phyloP scores from a whole-genome alignment of 2,113 vertebrate genomes.

The Stigmatopora nigra region DNA sequence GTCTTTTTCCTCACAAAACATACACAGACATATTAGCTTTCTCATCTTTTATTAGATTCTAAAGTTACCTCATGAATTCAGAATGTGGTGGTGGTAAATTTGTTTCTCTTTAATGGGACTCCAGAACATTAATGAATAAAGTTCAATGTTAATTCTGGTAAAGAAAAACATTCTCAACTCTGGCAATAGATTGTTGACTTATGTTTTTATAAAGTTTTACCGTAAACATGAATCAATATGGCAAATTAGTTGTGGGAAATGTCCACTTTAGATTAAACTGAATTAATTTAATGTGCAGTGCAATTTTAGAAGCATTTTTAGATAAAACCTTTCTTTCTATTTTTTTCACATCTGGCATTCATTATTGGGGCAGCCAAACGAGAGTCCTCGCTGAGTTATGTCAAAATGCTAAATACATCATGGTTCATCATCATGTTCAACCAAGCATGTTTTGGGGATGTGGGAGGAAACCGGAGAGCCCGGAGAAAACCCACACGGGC shows the following conservation, averaged over 20 bases:
- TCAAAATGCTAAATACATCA: too few species aligned
- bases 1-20: conserved; percentile 24
- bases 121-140: not conserved
- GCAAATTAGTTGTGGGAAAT: conserved; percentile 4
- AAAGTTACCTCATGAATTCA: conserved; percentile 11
- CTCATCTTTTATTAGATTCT: conserved; percentile 14
- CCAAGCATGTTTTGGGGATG: too few species aligned
- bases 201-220: not conserved
- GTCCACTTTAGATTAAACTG: conserved; percentile 2
- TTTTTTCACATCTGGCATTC: not conserved
- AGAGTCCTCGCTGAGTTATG: too few species aligned
- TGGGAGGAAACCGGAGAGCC: too few species aligned
- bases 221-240: not conserved
- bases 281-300: not conserved
- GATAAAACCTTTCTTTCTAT: not conserved
- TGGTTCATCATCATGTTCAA: too few species aligned
- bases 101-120: not conserved
- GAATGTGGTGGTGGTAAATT: conserved; percentile 10
- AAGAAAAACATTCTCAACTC: not conserved
- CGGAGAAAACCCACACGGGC: too few species aligned
- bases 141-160: not conserved
- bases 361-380: too few species aligned
- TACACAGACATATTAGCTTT: conserved; percentile 19
- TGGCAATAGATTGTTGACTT: not conserved
- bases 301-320: not conserved